Percentiles rank a stretch among this genome's conserved stretches.
Conservation (phyloP, 2,797 vertebrate genomes). For the Paedocypris micromegethes region DNA sequence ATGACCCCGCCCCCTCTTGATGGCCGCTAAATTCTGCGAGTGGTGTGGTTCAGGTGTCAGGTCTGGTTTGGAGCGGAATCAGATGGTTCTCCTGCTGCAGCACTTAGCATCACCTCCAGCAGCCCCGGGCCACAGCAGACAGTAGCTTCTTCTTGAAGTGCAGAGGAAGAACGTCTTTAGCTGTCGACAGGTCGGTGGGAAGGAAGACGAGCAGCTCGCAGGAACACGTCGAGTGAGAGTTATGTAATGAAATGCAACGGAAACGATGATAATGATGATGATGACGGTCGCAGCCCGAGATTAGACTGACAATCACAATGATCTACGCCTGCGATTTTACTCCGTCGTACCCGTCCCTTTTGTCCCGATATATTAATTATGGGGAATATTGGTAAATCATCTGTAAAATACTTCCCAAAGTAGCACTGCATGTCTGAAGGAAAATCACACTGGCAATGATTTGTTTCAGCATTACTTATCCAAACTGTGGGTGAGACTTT, state of each 20-base stretch:
- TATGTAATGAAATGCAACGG: constrained; percentile 18
- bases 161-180: constrained; percentile 46
- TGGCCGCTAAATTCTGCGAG: too few species aligned
- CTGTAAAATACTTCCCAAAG: constrained; percentile 10
- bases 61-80: constrained; percentile 47
- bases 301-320: constrained; percentile 17
- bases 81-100: constrained; percentile 43
- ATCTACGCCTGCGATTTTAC: background rate
- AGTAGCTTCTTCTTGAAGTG: constrained; percentile 48
- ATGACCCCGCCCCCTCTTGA: too few species aligned
- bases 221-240: constrained; percentile 17
- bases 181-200: constrained; percentile 31
- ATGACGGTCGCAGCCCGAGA: constrained; percentile 9
- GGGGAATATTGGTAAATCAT: constrained; percentile 1
- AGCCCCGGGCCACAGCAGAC: constrained; percentile 48
- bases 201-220: background rate
- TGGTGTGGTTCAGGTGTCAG: constrained; percentile 43
- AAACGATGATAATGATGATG: constrained; percentile 30
- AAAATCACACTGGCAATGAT: background rate
- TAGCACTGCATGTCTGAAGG: constrained; percentile 2
- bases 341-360: background rate
- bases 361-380: background rate
- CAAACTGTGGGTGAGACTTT: background rate
- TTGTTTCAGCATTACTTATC: background rate
- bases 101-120: constrained; percentile 47